Percentiles rank a stretch among this genome's conserved stretches.
Conservation (phyloP, 1,140 invertebrate genomes). For the Idris sp. region DNA sequence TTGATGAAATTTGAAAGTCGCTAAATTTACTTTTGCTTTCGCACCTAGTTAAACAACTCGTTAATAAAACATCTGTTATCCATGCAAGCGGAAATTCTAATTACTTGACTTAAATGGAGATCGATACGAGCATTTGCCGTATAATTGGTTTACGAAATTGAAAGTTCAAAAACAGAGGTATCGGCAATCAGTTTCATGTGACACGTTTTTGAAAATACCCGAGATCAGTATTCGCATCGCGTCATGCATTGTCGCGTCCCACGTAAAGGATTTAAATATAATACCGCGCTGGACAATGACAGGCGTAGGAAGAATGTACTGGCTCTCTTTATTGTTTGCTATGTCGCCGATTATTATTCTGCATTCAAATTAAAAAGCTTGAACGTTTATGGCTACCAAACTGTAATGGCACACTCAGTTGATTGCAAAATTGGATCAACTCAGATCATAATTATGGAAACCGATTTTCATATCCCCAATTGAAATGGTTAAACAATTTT, state of each 20-base stretch:
- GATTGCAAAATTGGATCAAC: slow-evolving; percentile 9
- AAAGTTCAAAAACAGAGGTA: slow-evolving; percentile 12
- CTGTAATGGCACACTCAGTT: slow-evolving; percentile 38
- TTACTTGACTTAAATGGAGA: slow-evolving; percentile 6
- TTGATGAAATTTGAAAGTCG: slow-evolving; percentile 1
- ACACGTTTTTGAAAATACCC: slow-evolving; percentile 23
- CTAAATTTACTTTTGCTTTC: slow-evolving; percentile 6
- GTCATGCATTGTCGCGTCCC: slow-evolving; percentile 50
- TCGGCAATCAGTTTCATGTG: slow-evolving; percentile 14
- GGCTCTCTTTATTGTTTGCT: slow-evolving; percentile 43
- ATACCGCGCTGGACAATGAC: slow-evolving; percentile 61
- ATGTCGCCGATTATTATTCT: slow-evolving; percentile 58
- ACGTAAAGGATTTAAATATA: slow-evolving; percentile 70
- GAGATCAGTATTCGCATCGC: slow-evolving; percentile 62
- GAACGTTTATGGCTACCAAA: slow-evolving; percentile 59
- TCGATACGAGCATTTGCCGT: neutral
- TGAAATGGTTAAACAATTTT: too few relatives aligned
- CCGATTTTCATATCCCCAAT: too few relatives aligned
- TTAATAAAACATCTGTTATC: slow-evolving; percentile 18
- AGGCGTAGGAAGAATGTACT: slow-evolving; percentile 58
- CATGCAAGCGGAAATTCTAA: slow-evolving; percentile 9
- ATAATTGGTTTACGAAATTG: slow-evolving; percentile 11
- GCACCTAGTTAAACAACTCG: neutral
- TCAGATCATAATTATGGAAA: too few relatives aligned
- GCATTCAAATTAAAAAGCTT: slow-evolving; percentile 27